Evolutionary conservation across 2,797 vertebrate genomes (phyloP), one percentile per base, ranked within the genome.

Genomic region (Botia almorhae): DNA sequence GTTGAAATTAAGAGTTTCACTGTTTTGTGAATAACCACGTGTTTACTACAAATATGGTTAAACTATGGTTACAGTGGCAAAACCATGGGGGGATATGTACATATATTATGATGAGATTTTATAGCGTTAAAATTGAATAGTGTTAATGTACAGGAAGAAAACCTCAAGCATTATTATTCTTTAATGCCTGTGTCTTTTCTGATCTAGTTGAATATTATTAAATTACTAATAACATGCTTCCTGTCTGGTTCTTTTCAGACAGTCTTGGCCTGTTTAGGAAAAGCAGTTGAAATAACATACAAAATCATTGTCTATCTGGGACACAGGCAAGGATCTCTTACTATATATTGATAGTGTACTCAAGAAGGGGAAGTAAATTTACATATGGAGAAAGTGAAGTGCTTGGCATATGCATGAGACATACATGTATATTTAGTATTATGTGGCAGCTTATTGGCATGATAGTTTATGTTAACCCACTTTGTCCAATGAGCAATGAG

Each of bases 181-280:
- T 69, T 69, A 69, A 58, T 69, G 56, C 39, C 39, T 69, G 36
- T 70, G 16, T 36, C 43, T 78, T 11, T 53, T 53, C 70, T 51
- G 48, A 43, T 71, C 29, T 71, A 53, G 53, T 71, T 56, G 43
- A 46, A 5, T 71, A 78, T 63, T 51, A 71, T 78, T 78, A 16
- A 36, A 78, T 78, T 26, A 64, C 39, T 60, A 60, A 69, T 60
- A 71, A 71, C 33, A 48, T 78, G 33, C n/a, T 48, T 39, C 13
- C 43, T 43, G 48, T 23, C 61, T 26, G 17, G 43, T 61, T 78
- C 23, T 78, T 70, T 53, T 5, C n/a, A 63, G 26, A 61, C 23
- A 50, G 67, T 46, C 10, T n/a, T 68, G 65, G 65, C 19, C 1
- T n/a, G 39, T 43, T 63, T 68, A 68, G n/a, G 14, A 46, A 21